These are phyloP conservation scores for Porites divaricata DNA, from an alignment of 92 coral and sea anemone species.

Conservation along the genomic window DNA sequence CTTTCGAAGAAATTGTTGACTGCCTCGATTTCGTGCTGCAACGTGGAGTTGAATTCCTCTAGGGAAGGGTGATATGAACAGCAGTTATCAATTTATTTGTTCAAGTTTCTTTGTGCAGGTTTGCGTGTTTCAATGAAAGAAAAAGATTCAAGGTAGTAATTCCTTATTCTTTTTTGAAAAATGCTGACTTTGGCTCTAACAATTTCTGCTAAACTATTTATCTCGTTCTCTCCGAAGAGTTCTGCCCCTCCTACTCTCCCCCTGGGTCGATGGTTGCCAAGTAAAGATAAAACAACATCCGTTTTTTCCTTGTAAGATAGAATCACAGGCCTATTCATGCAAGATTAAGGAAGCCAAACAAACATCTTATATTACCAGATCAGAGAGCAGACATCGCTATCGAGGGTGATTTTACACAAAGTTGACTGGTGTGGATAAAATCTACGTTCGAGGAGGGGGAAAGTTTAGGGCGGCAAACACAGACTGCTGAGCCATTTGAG, in stretches of 20 bases:
- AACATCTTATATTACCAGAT: neutral
- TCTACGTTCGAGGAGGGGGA: too few relatives aligned
- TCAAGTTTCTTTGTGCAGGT: neutral
- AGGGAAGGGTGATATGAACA: slow-evolving; percentile 15
- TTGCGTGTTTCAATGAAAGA: neutral
- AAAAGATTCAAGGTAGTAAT: neutral
- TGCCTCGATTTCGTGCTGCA: slow-evolving; percentile 25
- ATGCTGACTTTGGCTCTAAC: neutral
- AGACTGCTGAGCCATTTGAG: too few relatives aligned
- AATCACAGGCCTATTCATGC: neutral
- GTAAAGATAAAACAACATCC: neutral
- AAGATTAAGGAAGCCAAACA: too few relatives aligned
- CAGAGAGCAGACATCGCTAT: too few relatives aligned
- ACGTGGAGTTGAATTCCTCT: slow-evolving; percentile 29
- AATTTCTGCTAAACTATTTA: neutral
- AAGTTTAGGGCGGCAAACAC: too few relatives aligned
- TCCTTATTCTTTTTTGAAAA: too few relatives aligned
- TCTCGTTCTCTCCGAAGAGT: neutral
- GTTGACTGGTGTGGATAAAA: too few relatives aligned
- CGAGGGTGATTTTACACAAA: too few relatives aligned
- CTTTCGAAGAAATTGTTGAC: neutral
- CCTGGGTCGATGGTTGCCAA: neutral
- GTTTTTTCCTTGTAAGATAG: neutral
- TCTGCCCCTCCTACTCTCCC: neutral
- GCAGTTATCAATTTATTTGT: neutral